Evolutionary conservation across 2,797 vertebrate species (phyloP), one percentile per base, ranked within the genome.

Genomic region (Takifugu rubripes): DNA sequence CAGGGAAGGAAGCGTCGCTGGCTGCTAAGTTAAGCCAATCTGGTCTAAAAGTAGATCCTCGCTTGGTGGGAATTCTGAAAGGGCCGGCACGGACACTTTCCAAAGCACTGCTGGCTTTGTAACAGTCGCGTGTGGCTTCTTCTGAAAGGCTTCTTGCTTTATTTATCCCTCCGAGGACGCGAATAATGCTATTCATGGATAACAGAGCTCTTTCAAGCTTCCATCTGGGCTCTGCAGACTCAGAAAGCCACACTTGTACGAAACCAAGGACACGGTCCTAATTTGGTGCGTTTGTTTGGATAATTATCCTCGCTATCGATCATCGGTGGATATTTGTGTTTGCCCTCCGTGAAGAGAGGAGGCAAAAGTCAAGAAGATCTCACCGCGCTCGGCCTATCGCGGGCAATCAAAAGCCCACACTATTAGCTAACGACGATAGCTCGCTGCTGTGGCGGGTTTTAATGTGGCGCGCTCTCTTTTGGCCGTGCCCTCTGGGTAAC

Each of bases 1-100:
- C 75, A 82, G 68, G 72, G 66, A 68, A 67, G 29, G 72, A 65
- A 78, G 76, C 67, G 75, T 75, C 83, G 66, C 78, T 74, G 75
- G 75, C 76, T 82, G 76, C 83, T 78, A 71, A 72, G 80, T 77
- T 84, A 84, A 84, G 77, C 80, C 84, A 84, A 84, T 78, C 56
- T 84, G 73, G 79, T 82, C 83, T 82, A 84, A 86, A 84, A 86
- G 82, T 82, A 88, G 83, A 79, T 79, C 50, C 74, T 57, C 60
- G 72, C 68, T 66, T 63, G 71, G 67, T 59, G 36, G 57, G 50
- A 74, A 75, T 52, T 31, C 64, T 49, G 70, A 75, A 79, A 69
- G 77, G 77, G 33, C 73, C 63, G 58, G 46, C 31, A 25, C 45
- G 69, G 72, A 81, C 59, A 48, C 51, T 51, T 59, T 67, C 71